These are phyloP conservation scores for Sitodiplosis mosellana DNA, from an alignment of 1,140 invertebrate genomes.

Conservation along the genomic window DNA sequence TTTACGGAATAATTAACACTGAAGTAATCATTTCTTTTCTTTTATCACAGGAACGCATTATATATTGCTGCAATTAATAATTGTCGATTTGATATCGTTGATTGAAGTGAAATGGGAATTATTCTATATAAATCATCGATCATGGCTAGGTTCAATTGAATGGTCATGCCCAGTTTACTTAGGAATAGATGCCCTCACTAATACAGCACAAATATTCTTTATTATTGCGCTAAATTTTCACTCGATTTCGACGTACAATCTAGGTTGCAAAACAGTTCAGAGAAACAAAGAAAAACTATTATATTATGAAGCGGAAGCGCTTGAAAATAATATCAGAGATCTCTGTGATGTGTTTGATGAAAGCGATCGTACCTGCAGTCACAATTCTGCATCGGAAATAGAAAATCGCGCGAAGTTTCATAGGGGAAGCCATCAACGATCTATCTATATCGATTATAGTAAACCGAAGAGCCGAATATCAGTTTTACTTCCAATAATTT, in stretches of 20 bases:
- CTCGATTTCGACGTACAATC: conserved; percentile 29
- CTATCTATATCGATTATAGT: conserved; percentile 28
- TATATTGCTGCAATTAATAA: conserved; percentile 29
- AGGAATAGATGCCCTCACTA: conserved; percentile 29
- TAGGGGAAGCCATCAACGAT: conserved; percentile 24
- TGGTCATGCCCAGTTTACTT: conserved; percentile 28
- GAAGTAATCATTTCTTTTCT: too few relatives aligned
- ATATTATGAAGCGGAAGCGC: too few relatives aligned
- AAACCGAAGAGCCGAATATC: conserved; percentile 23
- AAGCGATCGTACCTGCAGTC: too few relatives aligned
- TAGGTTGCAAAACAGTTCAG: conserved; percentile 18
- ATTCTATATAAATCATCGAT: conserved; percentile 24
- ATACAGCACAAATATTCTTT: conserved; percentile 31
- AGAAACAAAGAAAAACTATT: conserved; percentile 7
- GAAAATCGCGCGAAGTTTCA: too few relatives aligned
- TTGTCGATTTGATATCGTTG: conserved; percentile 26
- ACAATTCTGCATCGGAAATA: too few relatives aligned
- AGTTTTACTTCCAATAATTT: conserved; percentile 27
- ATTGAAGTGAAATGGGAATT: conserved; percentile 28
- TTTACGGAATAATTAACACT: too few relatives aligned
- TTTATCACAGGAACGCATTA: conserved; percentile 30
- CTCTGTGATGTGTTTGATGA: too few relatives aligned
- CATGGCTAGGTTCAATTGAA: conserved; percentile 28
- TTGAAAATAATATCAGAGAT: too few relatives aligned
- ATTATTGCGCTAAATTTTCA: conserved; percentile 31